Conservation (phyloP, 2,113 vertebrate species). For the Dipodomys spectabilis region DNA sequence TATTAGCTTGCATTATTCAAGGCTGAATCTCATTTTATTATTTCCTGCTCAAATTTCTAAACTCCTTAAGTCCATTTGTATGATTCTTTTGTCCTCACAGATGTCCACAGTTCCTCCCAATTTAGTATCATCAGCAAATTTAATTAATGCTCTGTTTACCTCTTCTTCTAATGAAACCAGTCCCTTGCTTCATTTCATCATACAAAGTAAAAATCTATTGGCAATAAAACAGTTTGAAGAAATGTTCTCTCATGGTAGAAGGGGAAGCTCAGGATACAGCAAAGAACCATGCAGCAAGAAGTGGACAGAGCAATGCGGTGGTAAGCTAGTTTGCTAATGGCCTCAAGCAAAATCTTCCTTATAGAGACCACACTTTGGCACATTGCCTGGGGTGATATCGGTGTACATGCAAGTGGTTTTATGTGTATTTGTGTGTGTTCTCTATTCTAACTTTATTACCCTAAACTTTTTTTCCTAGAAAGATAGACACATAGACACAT, state of each 20-base stretch:
- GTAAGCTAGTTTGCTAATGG: slow-evolving; percentile 45
- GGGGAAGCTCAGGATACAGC: slow-evolving; percentile 70
- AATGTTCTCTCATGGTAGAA: slow-evolving; percentile 69
- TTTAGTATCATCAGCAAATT: slow-evolving; percentile 82
- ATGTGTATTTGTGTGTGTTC: background rate
- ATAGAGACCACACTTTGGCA: slow-evolving; percentile 39
- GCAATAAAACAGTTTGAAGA: slow-evolving; percentile 77
- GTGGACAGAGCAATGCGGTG: slow-evolving; percentile 25
- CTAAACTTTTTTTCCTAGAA: slow-evolving; percentile 15
- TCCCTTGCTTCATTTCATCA: slow-evolving; percentile 80
- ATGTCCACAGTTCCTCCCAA: slow-evolving; percentile 79
- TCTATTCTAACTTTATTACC: background rate
- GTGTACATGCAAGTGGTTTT: background rate
- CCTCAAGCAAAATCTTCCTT: slow-evolving; percentile 68
- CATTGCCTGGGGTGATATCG: slow-evolving; percentile 1
- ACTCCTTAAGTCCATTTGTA: slow-evolving; percentile 75
- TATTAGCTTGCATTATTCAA: slow-evolving; percentile 81
- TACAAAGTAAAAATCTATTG: slow-evolving; percentile 79
- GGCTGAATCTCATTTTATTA: slow-evolving; percentile 80
- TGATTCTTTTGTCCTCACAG: slow-evolving; percentile 79
- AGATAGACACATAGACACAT: no score
- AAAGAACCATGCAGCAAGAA: slow-evolving; percentile 53
- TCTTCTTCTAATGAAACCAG: slow-evolving; percentile 82
- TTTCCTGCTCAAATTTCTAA: slow-evolving; percentile 80
- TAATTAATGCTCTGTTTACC: slow-evolving; percentile 79